phyloP scores from a whole-genome alignment of 2,888 invertebrate species.

The Peribatodes rhomboidaria region DNA sequence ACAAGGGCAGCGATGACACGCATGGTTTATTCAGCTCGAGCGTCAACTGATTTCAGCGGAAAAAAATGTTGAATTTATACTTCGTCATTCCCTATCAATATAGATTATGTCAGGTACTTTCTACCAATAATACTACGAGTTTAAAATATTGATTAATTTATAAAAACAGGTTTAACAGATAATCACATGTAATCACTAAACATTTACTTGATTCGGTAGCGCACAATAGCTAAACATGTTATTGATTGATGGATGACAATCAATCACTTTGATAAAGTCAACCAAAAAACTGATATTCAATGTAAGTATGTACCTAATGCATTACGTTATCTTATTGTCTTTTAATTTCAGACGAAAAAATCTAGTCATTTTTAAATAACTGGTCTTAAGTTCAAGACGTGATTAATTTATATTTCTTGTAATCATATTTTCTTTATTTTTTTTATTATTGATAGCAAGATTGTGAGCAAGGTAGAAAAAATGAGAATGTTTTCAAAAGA shows the following conservation, averaged over 20 bases:
- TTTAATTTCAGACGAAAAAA: neutral
- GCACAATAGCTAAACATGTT: neutral
- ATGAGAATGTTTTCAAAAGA: no score
- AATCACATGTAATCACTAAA: neutral
- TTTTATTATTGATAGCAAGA: no score
- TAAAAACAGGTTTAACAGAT: neutral
- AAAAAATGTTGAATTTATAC: slow-evolving; percentile 6
- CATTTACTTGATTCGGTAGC: neutral
- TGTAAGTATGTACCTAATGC: no score
- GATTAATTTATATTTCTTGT: neutral
- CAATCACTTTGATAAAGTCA: neutral
- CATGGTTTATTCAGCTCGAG: slow-evolving; percentile 37
- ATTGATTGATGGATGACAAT: slow-evolving; percentile 2
- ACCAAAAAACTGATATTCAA: no score
- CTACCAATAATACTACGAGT: no score
- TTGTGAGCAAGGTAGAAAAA: no score
- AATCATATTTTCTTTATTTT: neutral
- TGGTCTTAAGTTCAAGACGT: neutral
- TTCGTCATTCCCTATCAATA: neutral
- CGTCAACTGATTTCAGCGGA: neutral
- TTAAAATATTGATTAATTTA: no score
- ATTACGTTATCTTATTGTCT: neutral
- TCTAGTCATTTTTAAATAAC: neutral
- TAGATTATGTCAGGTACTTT: neutral
- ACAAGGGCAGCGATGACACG: slow-evolving; percentile 37